These are phyloP conservation scores for Nomada fabriciana DNA, from an alignment of 2,888 invertebrate genomes.

Conservation along the genomic window DNA sequence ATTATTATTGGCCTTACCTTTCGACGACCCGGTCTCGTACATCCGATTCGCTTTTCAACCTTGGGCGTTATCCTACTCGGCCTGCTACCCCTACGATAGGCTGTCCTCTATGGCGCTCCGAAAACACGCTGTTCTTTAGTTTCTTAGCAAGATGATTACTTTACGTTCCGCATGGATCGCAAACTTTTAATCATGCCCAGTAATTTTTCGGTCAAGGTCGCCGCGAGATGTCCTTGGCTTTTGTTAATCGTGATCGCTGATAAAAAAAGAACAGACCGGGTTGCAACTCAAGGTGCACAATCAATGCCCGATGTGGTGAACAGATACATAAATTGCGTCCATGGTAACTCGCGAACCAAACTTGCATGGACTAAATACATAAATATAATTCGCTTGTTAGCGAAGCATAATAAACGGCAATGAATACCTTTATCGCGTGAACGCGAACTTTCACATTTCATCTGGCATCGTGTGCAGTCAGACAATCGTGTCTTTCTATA, in stretches of 20 bases:
- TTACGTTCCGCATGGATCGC: slow-evolving; percentile 28
- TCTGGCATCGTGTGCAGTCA: slow-evolving; percentile 1
- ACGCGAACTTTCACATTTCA: slow-evolving; percentile 55
- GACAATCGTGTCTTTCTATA: slow-evolving; percentile 14
- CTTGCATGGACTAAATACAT: slow-evolving; percentile 61
- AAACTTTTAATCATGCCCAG: slow-evolving; percentile 56
- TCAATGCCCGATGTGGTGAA: slow-evolving; percentile 53
- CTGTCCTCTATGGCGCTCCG: background rate
- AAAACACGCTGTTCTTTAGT: background rate
- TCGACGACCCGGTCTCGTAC: slow-evolving; percentile 54
- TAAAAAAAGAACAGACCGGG: slow-evolving; percentile 49
- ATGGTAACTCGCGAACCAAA: slow-evolving; percentile 50
- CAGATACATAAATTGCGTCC: slow-evolving; percentile 64
- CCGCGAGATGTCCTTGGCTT: slow-evolving; percentile 49
- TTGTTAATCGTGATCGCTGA: slow-evolving; percentile 60
- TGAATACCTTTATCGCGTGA: slow-evolving; percentile 34
- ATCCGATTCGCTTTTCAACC: slow-evolving; percentile 62
- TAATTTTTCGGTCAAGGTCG: slow-evolving; percentile 72
- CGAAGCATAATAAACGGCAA: slow-evolving; percentile 41
- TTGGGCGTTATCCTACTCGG: slow-evolving; percentile 64
- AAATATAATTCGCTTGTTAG: slow-evolving; percentile 53
- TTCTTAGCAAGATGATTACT: background rate
- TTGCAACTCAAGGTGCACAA: slow-evolving; percentile 47
- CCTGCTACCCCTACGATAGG: background rate
- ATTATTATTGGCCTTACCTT: slow-evolving; percentile 70